phyloP scores from a whole-genome alignment of 2,797 vertebrate genomes.

The Danio albolineatus region DNA sequence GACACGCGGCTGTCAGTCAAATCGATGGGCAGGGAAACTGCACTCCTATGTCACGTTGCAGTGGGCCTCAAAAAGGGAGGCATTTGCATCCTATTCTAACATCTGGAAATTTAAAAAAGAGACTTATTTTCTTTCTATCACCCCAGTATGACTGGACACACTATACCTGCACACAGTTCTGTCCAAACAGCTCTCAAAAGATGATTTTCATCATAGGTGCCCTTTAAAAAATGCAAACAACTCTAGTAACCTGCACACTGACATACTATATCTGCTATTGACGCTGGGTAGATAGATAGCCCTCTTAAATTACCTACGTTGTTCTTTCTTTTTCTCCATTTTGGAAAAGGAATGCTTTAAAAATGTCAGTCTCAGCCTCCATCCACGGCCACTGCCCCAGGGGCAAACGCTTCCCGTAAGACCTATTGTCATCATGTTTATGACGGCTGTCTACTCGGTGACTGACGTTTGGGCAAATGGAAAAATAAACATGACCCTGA shows the following conservation, averaged over 20 bases:
- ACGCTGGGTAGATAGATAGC: slow-evolving; percentile 19
- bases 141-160: too few species aligned
- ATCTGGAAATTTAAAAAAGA: too few species aligned
- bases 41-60: too few species aligned
- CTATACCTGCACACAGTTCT: too few species aligned
- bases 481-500: slow-evolving; percentile 62
- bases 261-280: slow-evolving; percentile 41
- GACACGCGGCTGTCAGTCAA: too few species aligned
- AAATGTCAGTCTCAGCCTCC: slow-evolving; percentile 9
- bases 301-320: slow-evolving; percentile 53
- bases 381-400: slow-evolving; percentile 1
- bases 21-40: too few species aligned
- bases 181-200: too few species aligned
- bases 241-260: slow-evolving; percentile 38
- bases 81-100: too few species aligned
- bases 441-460: slow-evolving; percentile 45
- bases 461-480: slow-evolving; percentile 51
- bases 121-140: too few species aligned
- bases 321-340: slow-evolving; percentile 44
- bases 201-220: too few species aligned
- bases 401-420: slow-evolving; percentile 40
- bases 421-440: slow-evolving; percentile 54
- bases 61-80: too few species aligned
- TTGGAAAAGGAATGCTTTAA: slow-evolving; percentile 44
- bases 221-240: slow-evolving; percentile 13